phyloP scores from a whole-genome alignment of 1,140 invertebrate genomes.

The Leptinotarsa lineolata region DNA sequence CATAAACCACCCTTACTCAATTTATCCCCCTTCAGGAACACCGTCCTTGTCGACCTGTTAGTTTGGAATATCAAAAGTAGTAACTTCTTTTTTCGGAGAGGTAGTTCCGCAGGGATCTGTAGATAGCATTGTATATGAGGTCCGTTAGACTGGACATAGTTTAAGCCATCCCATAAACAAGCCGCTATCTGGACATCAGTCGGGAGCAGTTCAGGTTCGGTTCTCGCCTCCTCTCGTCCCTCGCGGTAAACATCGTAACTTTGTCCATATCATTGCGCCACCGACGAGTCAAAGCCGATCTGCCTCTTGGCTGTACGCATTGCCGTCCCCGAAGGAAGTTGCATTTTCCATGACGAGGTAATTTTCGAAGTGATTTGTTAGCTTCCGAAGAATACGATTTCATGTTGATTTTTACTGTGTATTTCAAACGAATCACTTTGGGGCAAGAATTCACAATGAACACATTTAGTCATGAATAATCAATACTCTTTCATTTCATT shows the following conservation, averaged over 20 bases:
- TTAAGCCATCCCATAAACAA: slow-evolving; percentile 58
- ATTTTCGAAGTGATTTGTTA: too few relatives aligned
- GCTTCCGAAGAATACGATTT: too few relatives aligned
- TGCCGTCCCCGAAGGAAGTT: not conserved
- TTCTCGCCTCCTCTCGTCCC: slow-evolving; percentile 47
- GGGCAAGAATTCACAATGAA: too few relatives aligned
- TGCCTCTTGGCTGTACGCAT: slow-evolving; percentile 13
- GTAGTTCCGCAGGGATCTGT: slow-evolving; percentile 52
- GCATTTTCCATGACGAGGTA: too few relatives aligned
- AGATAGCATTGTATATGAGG: slow-evolving; percentile 58
- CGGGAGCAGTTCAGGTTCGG: slow-evolving; percentile 51
- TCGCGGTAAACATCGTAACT: slow-evolving; percentile 58
- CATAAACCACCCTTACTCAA: too few relatives aligned
- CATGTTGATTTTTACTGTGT: too few relatives aligned
- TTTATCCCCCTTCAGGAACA: too few relatives aligned
- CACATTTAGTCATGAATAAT: too few relatives aligned
- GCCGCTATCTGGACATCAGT: slow-evolving; percentile 57
- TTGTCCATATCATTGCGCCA: slow-evolving; percentile 33
- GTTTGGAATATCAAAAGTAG: slow-evolving; percentile 17
- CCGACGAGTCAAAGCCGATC: slow-evolving; percentile 9
- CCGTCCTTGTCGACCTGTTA: not conserved
- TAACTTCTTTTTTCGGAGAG: slow-evolving; percentile 22
- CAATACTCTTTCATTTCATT: too few relatives aligned
- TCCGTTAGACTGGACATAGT: slow-evolving; percentile 58
- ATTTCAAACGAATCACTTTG: too few relatives aligned